These are phyloP conservation scores for Halcyon malimbica DNA, from an alignment of 2,113 vertebrate genomes.

Conservation along the genomic window DNA sequence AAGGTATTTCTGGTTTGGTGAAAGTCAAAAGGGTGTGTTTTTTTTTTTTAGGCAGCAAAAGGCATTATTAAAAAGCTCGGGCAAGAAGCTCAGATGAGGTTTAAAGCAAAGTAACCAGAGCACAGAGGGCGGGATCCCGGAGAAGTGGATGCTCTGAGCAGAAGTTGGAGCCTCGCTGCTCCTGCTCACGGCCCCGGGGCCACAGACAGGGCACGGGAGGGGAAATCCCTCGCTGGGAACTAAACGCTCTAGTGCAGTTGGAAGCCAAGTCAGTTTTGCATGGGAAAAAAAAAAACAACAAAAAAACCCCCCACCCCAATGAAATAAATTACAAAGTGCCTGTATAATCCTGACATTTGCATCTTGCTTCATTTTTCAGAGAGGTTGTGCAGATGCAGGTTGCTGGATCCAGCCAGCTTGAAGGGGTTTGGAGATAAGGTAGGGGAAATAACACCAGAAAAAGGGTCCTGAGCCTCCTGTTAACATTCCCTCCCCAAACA, in stretches of 20 bases:
- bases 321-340: background rate
- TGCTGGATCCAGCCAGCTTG: rapidly evolving
- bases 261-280: background rate
- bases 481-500: background rate
- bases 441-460: background rate
- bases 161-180: background rate
- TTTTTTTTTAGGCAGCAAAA: background rate
- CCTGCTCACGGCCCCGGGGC: background rate
- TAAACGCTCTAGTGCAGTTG: background rate
- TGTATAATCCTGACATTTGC: background rate
- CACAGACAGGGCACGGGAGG: rapidly evolving
- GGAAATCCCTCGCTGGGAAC: background rate
- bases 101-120: background rate
- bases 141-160: background rate
- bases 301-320: too few relatives aligned
- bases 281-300: too few relatives aligned
- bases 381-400: background rate
- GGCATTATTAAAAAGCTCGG: background rate
- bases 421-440: background rate
- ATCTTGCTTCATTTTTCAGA: background rate
- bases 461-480: background rate
- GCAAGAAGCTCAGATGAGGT: background rate
- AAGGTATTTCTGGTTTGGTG: background rate
- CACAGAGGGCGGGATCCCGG: background rate
- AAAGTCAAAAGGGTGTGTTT: background rate